Base-by-base conservation (phyloP, 2,797 vertebrate genomes). In the Oophaga sylvatica region DNA sequence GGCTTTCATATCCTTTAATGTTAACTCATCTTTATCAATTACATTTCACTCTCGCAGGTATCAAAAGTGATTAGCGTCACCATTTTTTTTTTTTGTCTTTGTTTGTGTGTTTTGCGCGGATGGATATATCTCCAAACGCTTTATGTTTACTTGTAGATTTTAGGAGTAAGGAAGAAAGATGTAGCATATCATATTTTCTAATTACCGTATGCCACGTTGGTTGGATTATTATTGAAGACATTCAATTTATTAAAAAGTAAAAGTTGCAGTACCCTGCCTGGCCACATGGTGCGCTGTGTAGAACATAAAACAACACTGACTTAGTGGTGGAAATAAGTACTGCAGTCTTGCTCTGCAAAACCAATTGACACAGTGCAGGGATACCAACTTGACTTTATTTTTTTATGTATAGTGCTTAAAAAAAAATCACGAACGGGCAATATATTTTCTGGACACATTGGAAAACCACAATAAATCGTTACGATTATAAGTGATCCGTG, bases 1-100 rank as follows among this genome's bases (percentile, higher is more conserved):
- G 65, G 59, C 31, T 77, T 77, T 83, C 86, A 87, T 76, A 82
- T 87, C 70, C 76, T 80, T 83, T 83, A 87, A 82, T 77, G 80
- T 53, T 87, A 87, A 82, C 59, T 76, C 70, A 87, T 87, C 80
- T 82, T 57, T 86, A 81, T 87, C 85, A 87, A 63, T 87, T 87
- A 81, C 68, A 71, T 75, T 81, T 75, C 41, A 5, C 70, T 65
- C 70, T 87, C 70, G 8, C 59, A 35, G 59, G 41, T 65, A 83
- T 67, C 81, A 78, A 16, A 87, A 67, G 53, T 87, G 80, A 83
- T 87, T 83, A 83, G n/a, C 80, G 75, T 83, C 60, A 76, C 35
- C 20, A 2, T 45, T 53, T 81, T 70, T 87, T 35, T 20, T 53
- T 59, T 80, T 79, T 60, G 0, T 20, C 13, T 41, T n/a, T 48